Evolutionary conservation across 2,113 vertebrate genomes (phyloP).

Genomic region (Jacana jacana): DNA sequence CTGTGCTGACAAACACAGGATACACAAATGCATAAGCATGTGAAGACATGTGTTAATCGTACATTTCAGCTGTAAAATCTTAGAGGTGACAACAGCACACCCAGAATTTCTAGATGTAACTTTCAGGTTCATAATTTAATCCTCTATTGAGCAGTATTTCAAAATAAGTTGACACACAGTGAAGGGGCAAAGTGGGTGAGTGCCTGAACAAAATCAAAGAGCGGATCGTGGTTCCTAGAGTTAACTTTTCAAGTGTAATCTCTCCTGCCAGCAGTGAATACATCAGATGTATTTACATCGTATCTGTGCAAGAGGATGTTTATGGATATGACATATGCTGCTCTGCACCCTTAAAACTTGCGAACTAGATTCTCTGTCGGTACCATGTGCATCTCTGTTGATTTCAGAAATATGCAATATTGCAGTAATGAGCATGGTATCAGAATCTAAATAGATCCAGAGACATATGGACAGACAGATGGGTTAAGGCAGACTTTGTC

Average conservation of each 20-base stretch:
- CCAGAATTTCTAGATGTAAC: not conserved
- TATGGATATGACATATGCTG: not conserved
- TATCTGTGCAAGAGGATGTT: not conserved
- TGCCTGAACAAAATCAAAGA: not conserved
- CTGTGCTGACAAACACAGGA: not conserved
- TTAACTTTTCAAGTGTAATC: not conserved
- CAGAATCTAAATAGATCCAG: not conserved
- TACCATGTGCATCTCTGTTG: not conserved
- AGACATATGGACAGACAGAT: not conserved
- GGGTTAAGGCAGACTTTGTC: conserved; percentile 1
- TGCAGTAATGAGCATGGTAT: not conserved
- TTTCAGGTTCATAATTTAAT: not conserved
- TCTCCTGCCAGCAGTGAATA: not conserved
- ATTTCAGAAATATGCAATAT: not conserved
- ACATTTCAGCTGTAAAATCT: not conserved
- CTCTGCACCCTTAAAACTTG: not conserved
- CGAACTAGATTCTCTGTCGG: not conserved
- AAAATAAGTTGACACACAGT: not conserved
- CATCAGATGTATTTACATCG: not conserved
- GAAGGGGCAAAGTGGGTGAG: not conserved
- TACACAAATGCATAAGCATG: not conserved
- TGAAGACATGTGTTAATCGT: not conserved
- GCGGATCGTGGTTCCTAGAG: not conserved
- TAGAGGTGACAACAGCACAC: not conserved
- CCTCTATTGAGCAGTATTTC: not conserved